These are phyloP conservation scores for Albula glossodonta DNA, from an alignment of 2,113 vertebrate species.

Conservation along the genomic window DNA sequence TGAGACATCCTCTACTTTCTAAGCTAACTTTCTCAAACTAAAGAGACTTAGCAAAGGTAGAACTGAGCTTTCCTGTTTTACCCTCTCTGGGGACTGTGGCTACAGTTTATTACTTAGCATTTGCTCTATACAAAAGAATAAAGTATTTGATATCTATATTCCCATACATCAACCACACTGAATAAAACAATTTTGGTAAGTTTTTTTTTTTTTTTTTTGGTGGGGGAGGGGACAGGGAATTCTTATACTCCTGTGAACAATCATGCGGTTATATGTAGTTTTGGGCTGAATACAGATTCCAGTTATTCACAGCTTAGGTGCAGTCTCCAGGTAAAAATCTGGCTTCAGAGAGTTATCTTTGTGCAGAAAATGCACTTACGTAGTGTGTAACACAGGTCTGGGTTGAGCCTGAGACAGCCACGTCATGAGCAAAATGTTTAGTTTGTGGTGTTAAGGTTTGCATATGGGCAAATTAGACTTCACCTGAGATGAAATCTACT, in stretches of 20 bases:
- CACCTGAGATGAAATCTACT: not conserved
- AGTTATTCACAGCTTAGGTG: too few species aligned
- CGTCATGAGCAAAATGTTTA: not conserved
- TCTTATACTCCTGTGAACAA: not conserved
- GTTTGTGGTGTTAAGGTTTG: not conserved
- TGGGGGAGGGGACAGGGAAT: not conserved
- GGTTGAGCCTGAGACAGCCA: too few species aligned
- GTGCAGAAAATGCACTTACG: too few species aligned
- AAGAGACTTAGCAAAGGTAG: not conserved
- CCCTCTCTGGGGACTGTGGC: not conserved
- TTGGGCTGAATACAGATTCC: too few species aligned
- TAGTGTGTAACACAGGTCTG: too few species aligned
- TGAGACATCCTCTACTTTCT: not conserved
- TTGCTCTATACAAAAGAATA: not conserved
- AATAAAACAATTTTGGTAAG: not conserved
- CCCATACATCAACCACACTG: not conserved
- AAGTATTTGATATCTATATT: not conserved
- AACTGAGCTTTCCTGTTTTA: not conserved
- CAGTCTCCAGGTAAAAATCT: too few species aligned
- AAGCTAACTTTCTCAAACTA: not conserved
- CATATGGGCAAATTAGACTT: not conserved
- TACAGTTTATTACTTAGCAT: not conserved
- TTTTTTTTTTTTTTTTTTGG: not conserved
- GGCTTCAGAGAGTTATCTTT: too few species aligned
- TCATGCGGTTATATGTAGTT: not conserved